Base-by-base conservation (phyloP, 2,797 vertebrate species). In the Moxostoma hubbsi region DNA sequence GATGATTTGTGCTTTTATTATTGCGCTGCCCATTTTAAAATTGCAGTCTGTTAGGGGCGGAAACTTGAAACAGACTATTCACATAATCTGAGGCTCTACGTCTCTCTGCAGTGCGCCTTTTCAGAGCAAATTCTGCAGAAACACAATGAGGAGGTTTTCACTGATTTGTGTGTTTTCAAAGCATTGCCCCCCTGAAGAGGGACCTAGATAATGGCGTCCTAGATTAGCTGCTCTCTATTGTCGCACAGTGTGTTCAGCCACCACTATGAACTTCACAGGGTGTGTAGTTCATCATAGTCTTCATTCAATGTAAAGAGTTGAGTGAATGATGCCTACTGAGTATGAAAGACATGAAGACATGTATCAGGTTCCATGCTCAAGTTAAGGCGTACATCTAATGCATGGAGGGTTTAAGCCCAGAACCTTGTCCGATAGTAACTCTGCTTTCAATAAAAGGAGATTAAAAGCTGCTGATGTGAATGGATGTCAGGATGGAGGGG, bases 131-230 rank as follows among this genome's bases (percentile, higher is more conserved):
- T 64, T 67, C 16, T 12, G 54, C 36, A 45, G 63, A 82, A 80
- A 71, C 70, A 8, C 24, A 51, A 54, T 9, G 50, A 80, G 70
- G 66, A 82, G 84, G 67, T 84, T 86, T 84, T 68, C 57, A 81
- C 65, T 82, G 77, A 57, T 81, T 82, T 80, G 66, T 62, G 61
- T 62, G 43, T 73, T 76, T 61, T 66, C 55, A 50, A 58, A 46
- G 59, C 16, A 6, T 15, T 15, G 65, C 11, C 16, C 51, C 61
- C 54, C 61, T 58, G 61, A 64, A 16, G 16, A 16, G 45, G 16
- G n/a, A 46, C 24, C 50, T 64, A 53, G 47, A 69, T 13, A 69
- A 46, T 5, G 53, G 47, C 11, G 3, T 61, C 18, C 79, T 57
- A 36, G 36, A 24, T 24, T 47, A 43, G 50, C 1, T 13, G 66